These are phyloP conservation scores for Rhyacophila evoluta DNA, from an alignment of 2,888 invertebrate species.

Conservation along the genomic window DNA sequence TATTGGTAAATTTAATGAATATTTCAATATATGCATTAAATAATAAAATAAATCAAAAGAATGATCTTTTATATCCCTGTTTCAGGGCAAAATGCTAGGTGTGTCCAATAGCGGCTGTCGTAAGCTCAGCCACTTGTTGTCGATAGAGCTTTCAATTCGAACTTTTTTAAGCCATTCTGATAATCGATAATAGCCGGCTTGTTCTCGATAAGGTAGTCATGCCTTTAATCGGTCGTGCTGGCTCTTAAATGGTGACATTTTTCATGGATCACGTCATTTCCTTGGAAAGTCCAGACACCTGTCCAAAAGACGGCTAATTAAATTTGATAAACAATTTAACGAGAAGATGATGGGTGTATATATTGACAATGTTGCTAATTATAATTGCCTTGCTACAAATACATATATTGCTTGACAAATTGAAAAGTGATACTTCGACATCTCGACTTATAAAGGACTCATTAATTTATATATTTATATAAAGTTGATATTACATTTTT, in stretches of 20 bases:
- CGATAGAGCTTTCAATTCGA: conserved; percentile 43
- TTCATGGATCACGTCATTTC: conserved; percentile 24
- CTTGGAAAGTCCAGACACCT: conserved; percentile 9
- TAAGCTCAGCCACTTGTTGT: conserved; percentile 31
- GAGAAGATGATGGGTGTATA: neutral
- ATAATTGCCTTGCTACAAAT: too few relatives aligned
- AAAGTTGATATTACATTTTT: too few relatives aligned
- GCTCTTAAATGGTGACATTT: conserved; percentile 24
- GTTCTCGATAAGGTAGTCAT: conserved; percentile 42
- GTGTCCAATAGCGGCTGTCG: conserved; percentile 12
- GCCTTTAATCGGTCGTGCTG: conserved; percentile 13
- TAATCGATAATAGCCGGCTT: conserved; percentile 41
- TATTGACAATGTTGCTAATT: neutral
- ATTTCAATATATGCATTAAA: too few relatives aligned
- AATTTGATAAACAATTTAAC: conserved; percentile 4
- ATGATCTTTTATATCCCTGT: conserved; percentile 26
- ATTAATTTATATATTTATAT: too few relatives aligned
- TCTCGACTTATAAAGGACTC: too few relatives aligned
- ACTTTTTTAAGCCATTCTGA: conserved; percentile 26
- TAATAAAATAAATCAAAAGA: too few relatives aligned
- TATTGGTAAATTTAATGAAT: too few relatives aligned
- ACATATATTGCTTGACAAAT: too few relatives aligned
- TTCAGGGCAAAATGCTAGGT: conserved; percentile 10
- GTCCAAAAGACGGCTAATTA: neutral
- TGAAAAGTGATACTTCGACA: too few relatives aligned